Conservation (phyloP, 1,140 invertebrate genomes). For the Octopus bimaculoides region DNA sequence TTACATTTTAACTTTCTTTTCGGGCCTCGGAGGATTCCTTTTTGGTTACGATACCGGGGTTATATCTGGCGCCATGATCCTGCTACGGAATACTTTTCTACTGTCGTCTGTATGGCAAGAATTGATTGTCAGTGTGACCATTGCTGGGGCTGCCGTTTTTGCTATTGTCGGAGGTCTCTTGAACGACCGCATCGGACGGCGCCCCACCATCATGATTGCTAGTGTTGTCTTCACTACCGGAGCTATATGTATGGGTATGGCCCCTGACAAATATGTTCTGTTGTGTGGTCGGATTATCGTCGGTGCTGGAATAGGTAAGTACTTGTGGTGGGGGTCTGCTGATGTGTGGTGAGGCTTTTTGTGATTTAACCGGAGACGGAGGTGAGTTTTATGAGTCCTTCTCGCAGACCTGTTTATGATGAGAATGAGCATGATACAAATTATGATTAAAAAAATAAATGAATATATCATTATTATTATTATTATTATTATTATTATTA, state of each 20-base stretch:
- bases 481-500: too few species aligned
- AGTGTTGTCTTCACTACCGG: constrained; percentile 64
- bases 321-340: not conserved
- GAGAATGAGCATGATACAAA: too few species aligned
- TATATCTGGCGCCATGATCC: constrained; percentile 67
- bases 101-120: constrained; percentile 62
- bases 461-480: too few species aligned
- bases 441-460: too few species aligned
- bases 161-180: constrained; percentile 61
- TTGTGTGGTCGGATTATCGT: constrained; percentile 63
- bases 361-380: too few species aligned
- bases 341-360: too few species aligned
- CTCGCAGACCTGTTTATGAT: too few species aligned
- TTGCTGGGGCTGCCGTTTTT: constrained; percentile 61
- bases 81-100: constrained; percentile 57
- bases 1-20: constrained; percentile 51
- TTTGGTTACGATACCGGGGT: constrained; percentile 72
- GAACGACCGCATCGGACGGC: constrained; percentile 61
- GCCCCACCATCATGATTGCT: constrained; percentile 62
- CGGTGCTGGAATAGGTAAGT: constrained; percentile 65
- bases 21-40: constrained; percentile 65
- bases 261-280: constrained; percentile 59
- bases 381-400: too few species aligned
- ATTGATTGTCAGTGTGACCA: constrained; percentile 59
- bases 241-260: constrained; percentile 61